Base-by-base conservation (phyloP, 2,113 vertebrate species). In the Platanista minor region DNA sequence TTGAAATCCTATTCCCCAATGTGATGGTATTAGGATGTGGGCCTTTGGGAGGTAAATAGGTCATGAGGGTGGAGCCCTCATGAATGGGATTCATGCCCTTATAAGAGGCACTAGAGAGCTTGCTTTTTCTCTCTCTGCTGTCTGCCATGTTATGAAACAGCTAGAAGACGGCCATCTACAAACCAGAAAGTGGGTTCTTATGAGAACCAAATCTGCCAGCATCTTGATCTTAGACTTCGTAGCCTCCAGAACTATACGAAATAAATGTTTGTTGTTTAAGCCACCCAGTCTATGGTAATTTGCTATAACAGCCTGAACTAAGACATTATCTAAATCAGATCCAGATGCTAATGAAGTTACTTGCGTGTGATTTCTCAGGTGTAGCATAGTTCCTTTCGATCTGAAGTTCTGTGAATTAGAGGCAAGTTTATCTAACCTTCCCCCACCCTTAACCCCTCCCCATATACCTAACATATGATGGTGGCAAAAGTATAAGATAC, bases 351-450 rank as follows among this genome's bases (percentile, higher is more conserved):
- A 83, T 85, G 25, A 85, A 93, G 69, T 91, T 88, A n/a, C 20
- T 46, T 85, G 87, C 7, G 23, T 91, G 27, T 87, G 41, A 84
- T 91, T 91, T 88, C 71, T 96, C 64, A 62, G 36, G 46, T 91
- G 29, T 57, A 54, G 39, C 33, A 64, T 15, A 90, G 29, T 87
- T 90, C 10, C 85, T 91, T 91, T 90, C 25, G 46, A 59, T 15
- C 9, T 62, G 17, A 95, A 92, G 1, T 4, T 43, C 52, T 90
- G 21, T 90, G 83, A 78, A 64, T 96, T 82, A 78, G 31, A 92
- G 20, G 84, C 61, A 91, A 46, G 15, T 83, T 77, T 66, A 49
- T 91, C 61, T 72, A 23, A 62, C 14, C 31, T 4, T 17, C 12
- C 11, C 3, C 5, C 23, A 71, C n/a, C 15, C 1, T 10, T 5